phyloP scores from a whole-genome alignment of 2,113 vertebrate genomes.

The Channa argus region DNA sequence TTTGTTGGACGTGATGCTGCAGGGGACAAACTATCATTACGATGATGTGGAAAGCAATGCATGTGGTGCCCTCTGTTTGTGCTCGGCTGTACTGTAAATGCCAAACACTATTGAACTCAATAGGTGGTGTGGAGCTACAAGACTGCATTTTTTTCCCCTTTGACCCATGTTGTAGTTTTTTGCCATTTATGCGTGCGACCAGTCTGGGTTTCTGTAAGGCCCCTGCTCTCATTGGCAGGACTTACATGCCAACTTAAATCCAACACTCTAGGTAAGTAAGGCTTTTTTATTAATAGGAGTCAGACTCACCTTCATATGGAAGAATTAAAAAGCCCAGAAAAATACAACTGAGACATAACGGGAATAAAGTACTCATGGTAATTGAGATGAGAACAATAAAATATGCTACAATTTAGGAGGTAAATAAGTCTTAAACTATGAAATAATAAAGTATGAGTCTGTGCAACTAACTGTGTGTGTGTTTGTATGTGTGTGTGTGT shows the following conservation, averaged over 20 bases:
- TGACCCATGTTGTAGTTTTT: background rate
- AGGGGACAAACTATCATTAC: conserved; percentile 27
- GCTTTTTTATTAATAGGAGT: conserved; percentile 24
- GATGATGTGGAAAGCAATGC: conserved; percentile 41
- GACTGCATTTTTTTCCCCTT: conserved; percentile 1
- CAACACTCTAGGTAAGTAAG: conserved; percentile 7
- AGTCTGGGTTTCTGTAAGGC: background rate
- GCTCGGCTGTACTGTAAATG: conserved; percentile 32
- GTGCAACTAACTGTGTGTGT: no score
- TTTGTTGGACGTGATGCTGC: conserved; percentile 21
- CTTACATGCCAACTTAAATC: background rate
- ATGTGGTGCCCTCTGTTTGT: conserved; percentile 72
- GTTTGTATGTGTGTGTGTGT: no score
- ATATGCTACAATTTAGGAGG: no score
- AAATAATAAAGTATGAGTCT: background rate
- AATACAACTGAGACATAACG: no score
- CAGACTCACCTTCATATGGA: background rate
- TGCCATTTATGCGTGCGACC: background rate
- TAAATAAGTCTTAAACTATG: background rate
- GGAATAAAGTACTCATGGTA: no score
- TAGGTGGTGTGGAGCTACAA: conserved; percentile 35
- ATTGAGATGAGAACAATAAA: background rate
- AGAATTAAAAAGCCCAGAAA: background rate
- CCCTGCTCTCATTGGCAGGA: background rate
- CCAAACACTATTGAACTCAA: conserved; percentile 20